phyloP scores from a whole-genome alignment of 2,797 vertebrate genomes.

The Mastacembelus armatus region DNA sequence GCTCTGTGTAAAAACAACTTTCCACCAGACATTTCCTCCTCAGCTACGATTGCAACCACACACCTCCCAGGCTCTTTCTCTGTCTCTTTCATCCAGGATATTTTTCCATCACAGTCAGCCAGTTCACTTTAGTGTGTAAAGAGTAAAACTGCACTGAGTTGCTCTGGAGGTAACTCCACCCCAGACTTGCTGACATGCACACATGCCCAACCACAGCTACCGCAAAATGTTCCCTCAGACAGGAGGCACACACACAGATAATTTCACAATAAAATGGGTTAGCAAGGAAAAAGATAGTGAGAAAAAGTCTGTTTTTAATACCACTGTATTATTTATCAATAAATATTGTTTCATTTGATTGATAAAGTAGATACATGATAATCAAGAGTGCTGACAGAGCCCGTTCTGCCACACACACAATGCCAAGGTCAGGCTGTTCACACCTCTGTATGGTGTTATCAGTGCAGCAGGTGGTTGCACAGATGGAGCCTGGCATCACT shows the following conservation, averaged over 20 bases:
- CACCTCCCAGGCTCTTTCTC: slow-evolving; percentile 22
- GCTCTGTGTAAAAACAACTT: slow-evolving; percentile 35
- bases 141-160: slow-evolving; percentile 37
- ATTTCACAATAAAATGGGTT: background rate
- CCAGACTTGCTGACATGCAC: slow-evolving; percentile 34
- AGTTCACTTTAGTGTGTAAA: slow-evolving; percentile 37
- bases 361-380: background rate
- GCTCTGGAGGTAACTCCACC: slow-evolving; percentile 62
- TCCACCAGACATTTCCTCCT: slow-evolving; percentile 33
- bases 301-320: background rate
- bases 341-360: background rate
- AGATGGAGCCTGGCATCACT: slow-evolving; percentile 62
- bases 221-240: slow-evolving; percentile 2
- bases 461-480: slow-evolving; percentile 67
- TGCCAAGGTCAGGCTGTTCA: slow-evolving; percentile 66
- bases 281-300: background rate
- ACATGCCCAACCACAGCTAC: slow-evolving; percentile 11
- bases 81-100: background rate
- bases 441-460: slow-evolving; percentile 59
- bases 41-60: slow-evolving; percentile 31
- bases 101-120: slow-evolving; percentile 67
- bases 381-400: background rate
- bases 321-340: background rate
- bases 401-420: slow-evolving; percentile 3
- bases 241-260: background rate